These are phyloP conservation scores for Enhydra lutris DNA, from an alignment of 2,113 vertebrate genomes.

Conservation along the genomic window DNA sequence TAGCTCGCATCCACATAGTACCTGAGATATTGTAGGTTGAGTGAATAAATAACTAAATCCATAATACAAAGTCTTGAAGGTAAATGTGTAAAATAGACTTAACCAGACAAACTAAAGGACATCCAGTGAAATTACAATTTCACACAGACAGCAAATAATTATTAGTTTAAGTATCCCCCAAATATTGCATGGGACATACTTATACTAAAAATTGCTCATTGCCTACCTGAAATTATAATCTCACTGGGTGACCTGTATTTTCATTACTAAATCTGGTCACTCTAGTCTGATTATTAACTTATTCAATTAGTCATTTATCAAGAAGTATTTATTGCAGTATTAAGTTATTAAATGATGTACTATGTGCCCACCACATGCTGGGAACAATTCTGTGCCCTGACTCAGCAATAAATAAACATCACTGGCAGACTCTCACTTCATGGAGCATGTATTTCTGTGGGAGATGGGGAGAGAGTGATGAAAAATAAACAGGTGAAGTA, in stretches of 20 bases:
- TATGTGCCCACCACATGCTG: background rate
- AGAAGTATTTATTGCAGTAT: background rate
- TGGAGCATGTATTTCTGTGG: background rate
- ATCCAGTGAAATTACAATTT: background rate
- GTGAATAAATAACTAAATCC: background rate
- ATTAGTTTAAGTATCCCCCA: background rate
- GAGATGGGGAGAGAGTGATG: background rate
- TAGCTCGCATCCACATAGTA: background rate
- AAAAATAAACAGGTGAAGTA: background rate
- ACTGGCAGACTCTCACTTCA: background rate
- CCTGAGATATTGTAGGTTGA: background rate
- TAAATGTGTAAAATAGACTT: background rate
- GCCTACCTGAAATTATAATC: background rate
- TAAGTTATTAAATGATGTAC: background rate
- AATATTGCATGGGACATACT: background rate
- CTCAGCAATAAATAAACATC: background rate
- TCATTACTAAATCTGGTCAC: background rate
- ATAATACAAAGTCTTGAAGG: background rate
- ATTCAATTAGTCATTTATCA: background rate
- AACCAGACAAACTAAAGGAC: background rate
- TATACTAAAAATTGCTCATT: conserved; percentile 4
- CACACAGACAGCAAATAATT: background rate
- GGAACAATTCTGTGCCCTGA: background rate
- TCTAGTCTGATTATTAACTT: background rate
- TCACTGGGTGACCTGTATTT: background rate